phyloP scores from a whole-genome alignment of 2,113 vertebrate genomes.

The Phrynosoma blainvillii region DNA sequence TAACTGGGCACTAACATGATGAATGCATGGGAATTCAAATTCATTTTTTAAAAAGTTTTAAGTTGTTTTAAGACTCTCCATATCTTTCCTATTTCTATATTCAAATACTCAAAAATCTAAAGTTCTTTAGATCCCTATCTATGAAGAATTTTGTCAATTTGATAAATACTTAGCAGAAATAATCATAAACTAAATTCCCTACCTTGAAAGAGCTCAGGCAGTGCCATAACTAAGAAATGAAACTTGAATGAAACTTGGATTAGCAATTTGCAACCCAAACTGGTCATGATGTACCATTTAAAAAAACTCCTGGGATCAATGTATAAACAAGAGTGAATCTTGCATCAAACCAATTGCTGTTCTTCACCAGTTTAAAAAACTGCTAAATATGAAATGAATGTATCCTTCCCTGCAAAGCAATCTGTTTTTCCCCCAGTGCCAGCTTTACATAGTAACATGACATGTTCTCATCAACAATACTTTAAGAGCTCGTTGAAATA shows the following conservation, averaged over 20 bases:
- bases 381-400: slow-evolving; percentile 46
- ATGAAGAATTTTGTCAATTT: too few species aligned
- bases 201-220: neutral
- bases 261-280: neutral
- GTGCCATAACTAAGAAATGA: neutral
- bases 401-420: slow-evolving; percentile 30
- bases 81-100: too few species aligned
- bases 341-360: slow-evolving; percentile 34
- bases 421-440: slow-evolving; percentile 38
- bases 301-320: neutral
- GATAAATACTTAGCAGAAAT: too few species aligned
- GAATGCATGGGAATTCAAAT: too few species aligned
- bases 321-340: neutral
- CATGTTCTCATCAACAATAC: slow-evolving; percentile 53
- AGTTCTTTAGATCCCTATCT: too few species aligned
- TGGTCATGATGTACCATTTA: neutral
- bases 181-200: too few species aligned
- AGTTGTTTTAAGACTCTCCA: too few species aligned
- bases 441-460: slow-evolving; percentile 59
- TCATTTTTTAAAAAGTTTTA: too few species aligned
- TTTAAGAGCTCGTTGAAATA: slow-evolving; percentile 70
- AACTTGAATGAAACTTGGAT: neutral
- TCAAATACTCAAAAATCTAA: too few species aligned
- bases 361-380: slow-evolving; percentile 42
- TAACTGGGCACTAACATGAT: too few species aligned